These are phyloP conservation scores for Heliconius sara DNA, from an alignment of 2,888 invertebrate species.

Conservation along the genomic window DNA sequence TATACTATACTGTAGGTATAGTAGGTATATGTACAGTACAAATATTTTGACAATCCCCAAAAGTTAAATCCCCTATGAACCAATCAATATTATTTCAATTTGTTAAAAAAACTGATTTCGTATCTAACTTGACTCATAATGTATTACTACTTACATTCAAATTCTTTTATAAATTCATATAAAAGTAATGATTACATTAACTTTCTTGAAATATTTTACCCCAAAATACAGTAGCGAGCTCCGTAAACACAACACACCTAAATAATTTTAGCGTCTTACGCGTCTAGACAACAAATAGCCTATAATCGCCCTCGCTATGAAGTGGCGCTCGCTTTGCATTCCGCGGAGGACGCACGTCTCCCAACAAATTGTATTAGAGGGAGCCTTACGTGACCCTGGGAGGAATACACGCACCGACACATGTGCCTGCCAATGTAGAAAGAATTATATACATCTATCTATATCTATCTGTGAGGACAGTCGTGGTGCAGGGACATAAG, in stretches of 20 bases:
- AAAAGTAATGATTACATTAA: slow-evolving; percentile 1
- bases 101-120: not conserved
- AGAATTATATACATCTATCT: slow-evolving; percentile 54
- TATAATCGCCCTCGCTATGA: slow-evolving; percentile 74
- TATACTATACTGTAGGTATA: not conserved
- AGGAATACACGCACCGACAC: slow-evolving; percentile 64
- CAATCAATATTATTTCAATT: not conserved
- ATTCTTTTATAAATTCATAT: not conserved
- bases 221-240: slow-evolving; percentile 15
- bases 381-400: slow-evolving; percentile 75
- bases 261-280: slow-evolving; percentile 43
- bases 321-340: slow-evolving; percentile 72
- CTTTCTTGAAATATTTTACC: not conserved
- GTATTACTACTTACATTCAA: not conserved
- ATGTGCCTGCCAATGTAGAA: slow-evolving; percentile 65
- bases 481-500: too few species aligned
- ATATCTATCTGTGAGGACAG: too few species aligned
- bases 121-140: not conserved
- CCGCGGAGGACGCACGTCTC: slow-evolving; percentile 68
- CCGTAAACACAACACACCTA: slow-evolving; percentile 32
- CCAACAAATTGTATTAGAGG: slow-evolving; percentile 80
- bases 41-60: too few species aligned
- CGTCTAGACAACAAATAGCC: slow-evolving; percentile 44
- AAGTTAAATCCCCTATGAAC: too few species aligned
- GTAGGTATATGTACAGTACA: too few species aligned